phyloP scores from a whole-genome alignment of 2,113 vertebrate species.

The Megaceryle maxima region DNA sequence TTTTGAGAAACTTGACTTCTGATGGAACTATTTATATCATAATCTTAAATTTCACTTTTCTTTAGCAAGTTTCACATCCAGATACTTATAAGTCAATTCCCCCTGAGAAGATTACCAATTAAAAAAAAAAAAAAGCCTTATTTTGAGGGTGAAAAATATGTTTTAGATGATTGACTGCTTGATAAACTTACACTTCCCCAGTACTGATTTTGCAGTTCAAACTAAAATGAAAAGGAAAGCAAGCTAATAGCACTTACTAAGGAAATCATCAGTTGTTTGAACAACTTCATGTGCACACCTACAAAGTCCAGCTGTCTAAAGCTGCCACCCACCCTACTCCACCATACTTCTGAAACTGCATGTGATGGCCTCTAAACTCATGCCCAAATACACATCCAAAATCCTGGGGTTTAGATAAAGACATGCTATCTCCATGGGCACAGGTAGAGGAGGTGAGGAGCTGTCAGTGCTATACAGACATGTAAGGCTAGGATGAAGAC shows the following conservation, averaged over 20 bases:
- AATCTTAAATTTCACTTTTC: neutral
- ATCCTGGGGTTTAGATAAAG: neutral
- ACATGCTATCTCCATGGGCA: neutral
- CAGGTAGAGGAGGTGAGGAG: accelerated
- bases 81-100: neutral
- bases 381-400: accelerated
- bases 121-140: neutral
- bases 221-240: neutral
- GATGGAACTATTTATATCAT: neutral
- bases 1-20: neutral
- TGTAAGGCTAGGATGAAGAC: accelerated
- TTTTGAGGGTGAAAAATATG: neutral
- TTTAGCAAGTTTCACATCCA: neutral
- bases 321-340: neutral
- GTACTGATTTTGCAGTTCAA: neutral
- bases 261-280: neutral
- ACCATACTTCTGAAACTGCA: neutral
- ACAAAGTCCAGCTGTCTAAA: neutral
- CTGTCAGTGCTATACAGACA: neutral
- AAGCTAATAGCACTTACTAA: neutral
- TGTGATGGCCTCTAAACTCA: accelerated
- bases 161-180: neutral
- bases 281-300: neutral
- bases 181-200: neutral
- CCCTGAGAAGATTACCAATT: neutral